Percentiles rank a stretch among this genome's conserved stretches.
Evolutionary conservation across 2,888 invertebrate genomes (phyloP).

Genomic region (Bhutanitis thaidina): DNA sequence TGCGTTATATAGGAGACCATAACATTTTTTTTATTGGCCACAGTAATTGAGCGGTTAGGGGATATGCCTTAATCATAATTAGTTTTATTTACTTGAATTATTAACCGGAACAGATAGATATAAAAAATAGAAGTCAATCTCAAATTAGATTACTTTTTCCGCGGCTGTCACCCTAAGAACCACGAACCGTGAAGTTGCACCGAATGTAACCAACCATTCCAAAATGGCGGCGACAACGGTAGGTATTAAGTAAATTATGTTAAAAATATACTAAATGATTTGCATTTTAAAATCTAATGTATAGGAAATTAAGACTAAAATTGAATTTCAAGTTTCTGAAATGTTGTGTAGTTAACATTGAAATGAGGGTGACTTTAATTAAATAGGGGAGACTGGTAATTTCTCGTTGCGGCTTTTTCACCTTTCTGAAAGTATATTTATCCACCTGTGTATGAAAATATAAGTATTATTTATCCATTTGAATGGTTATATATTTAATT

Average conservation of each 20-base stretch:
- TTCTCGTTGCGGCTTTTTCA: slow-evolving; percentile 1
- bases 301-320: slow-evolving; percentile 6
- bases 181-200: slow-evolving; percentile 49
- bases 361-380: slow-evolving; percentile 18
- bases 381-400: slow-evolving; percentile 10
- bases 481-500: no score
- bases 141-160: slow-evolving; percentile 60
- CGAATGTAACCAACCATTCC: slow-evolving; percentile 51
- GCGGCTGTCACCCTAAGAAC: slow-evolving; percentile 40
- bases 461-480: no score
- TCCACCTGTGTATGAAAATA: neutral
- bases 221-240: slow-evolving; percentile 51
- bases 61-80: no score
- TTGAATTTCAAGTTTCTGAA: neutral
- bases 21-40: no score
- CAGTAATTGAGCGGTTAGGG: no score
- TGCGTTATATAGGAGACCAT: no score
- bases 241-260: neutral
- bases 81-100: neutral
- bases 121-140: slow-evolving; percentile 40
- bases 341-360: slow-evolving; percentile 13
- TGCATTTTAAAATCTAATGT: slow-evolving; percentile 13
- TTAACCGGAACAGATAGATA: neutral
- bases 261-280: neutral
- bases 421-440: neutral